phyloP scores from a whole-genome alignment of 2,797 vertebrate genomes.

The Eurystomus glaucurus region DNA sequence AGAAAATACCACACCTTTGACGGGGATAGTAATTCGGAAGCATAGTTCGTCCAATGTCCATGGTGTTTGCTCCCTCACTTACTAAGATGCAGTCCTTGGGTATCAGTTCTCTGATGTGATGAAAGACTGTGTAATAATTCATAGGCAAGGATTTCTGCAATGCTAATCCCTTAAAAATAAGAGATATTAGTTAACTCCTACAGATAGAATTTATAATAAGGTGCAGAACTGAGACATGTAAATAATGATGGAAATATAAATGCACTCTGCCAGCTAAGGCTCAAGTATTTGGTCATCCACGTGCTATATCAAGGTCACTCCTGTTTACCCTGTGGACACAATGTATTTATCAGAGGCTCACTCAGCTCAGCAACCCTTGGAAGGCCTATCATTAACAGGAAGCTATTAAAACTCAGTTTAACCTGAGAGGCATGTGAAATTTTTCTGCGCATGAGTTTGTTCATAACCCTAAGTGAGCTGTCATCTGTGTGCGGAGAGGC shows the following conservation, averaged over 20 bases:
- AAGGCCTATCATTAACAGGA: neutral
- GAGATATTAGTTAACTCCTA: neutral
- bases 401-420: neutral
- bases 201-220: neutral
- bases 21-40: constrained; percentile 92
- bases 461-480: neutral
- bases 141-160: constrained; percentile 87
- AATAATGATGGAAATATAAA: neutral
- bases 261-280: neutral
- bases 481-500: neutral
- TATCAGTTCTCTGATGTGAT: constrained; percentile 89
- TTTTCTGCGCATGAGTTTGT: neutral
- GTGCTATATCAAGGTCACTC: neutral
- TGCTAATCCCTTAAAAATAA: constrained; percentile 85
- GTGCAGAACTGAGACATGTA: neutral
- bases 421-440: neutral
- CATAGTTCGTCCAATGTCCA: constrained; percentile 98
- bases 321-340: neutral
- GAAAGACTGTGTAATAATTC: constrained; percentile 97
- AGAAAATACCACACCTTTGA: constrained; percentile 86
- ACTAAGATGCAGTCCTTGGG: constrained; percentile 93
- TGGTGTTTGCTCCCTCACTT: constrained; percentile 97
- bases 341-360: neutral
- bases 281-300: neutral
- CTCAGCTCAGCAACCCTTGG: neutral